Evolutionary conservation across 2,113 vertebrate species (phyloP).

Genomic region (Odontesthes bonariensis): DNA sequence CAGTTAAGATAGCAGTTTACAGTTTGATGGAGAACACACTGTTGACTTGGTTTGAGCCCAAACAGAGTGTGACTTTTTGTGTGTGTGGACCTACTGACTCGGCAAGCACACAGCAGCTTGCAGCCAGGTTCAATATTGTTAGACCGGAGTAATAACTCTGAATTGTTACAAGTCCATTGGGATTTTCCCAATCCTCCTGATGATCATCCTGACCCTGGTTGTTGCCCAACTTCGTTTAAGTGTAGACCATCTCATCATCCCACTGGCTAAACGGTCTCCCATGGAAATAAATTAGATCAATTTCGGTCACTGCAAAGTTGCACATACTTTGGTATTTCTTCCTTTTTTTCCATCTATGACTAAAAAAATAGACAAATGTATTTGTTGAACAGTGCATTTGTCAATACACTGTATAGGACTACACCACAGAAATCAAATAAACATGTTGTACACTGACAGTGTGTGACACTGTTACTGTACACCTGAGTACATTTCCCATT

Average conservation of each 20-base stretch:
- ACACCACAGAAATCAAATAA: no score
- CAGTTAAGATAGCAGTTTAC: slow-evolving; percentile 10
- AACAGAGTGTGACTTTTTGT: neutral
- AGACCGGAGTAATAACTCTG: slow-evolving; percentile 20
- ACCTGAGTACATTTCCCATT: no score
- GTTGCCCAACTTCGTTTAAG: slow-evolving; percentile 12
- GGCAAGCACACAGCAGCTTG: slow-evolving; percentile 17
- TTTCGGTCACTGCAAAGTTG: neutral
- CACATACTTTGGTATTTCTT: neutral
- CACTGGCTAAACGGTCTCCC: neutral
- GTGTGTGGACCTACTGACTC: neutral
- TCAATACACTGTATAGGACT: no score
- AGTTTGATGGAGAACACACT: slow-evolving; percentile 2
- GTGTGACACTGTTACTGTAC: no score
- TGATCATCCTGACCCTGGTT: slow-evolving; percentile 21
- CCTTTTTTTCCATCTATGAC: neutral
- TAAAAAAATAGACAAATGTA: neutral
- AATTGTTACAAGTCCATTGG: slow-evolving; percentile 15
- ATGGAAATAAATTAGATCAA: slow-evolving; percentile 9
- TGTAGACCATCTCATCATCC: slow-evolving; percentile 5
- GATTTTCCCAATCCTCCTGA: slow-evolving; percentile 7
- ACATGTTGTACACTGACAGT: no score
- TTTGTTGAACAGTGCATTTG: no score
- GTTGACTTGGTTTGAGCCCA: neutral
- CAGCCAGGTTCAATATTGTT: slow-evolving; percentile 26